phyloP scores from a whole-genome alignment of 1,140 invertebrate species.

The Drosophila yakuba region DNA sequence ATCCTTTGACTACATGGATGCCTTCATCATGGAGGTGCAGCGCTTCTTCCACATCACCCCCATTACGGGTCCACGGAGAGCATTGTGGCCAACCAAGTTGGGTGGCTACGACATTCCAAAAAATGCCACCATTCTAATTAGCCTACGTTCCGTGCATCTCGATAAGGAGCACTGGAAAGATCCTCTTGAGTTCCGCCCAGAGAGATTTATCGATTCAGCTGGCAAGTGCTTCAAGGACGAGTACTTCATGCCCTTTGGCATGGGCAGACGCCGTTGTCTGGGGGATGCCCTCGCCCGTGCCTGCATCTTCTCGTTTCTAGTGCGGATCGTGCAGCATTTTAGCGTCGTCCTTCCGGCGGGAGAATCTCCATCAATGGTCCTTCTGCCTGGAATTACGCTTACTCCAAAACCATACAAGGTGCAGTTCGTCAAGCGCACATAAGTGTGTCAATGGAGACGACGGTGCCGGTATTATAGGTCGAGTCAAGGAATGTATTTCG shows the following conservation, averaged over 20 bases:
- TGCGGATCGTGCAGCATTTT: conserved; percentile 88
- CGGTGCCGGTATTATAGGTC: not conserved
- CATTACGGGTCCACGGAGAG: conserved; percentile 89
- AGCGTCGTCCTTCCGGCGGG: conserved; percentile 70
- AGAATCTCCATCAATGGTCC: conserved; percentile 59
- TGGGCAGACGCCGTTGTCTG: conserved; percentile 90
- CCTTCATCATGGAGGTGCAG: conserved; percentile 88
- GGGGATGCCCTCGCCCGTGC: conserved; percentile 90
- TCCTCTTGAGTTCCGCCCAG: conserved; percentile 89
- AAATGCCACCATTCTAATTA: conserved; percentile 88
- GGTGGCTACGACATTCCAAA: conserved; percentile 89
- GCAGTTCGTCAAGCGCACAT: conserved; percentile 60
- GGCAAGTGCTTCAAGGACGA: conserved; percentile 75
- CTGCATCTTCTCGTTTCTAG: conserved; percentile 90
- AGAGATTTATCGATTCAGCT: conserved; percentile 87
- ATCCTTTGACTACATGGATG: conserved; percentile 88
- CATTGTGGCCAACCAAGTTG: conserved; percentile 86
- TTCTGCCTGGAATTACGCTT: conserved; percentile 80
- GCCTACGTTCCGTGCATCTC: conserved; percentile 88
- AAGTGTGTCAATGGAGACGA: not conserved
- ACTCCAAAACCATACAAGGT: conserved; percentile 84
- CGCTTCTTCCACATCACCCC: conserved; percentile 88
- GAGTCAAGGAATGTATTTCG: not conserved
- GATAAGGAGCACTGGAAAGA: conserved; percentile 88
- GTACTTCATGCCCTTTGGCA: conserved; percentile 88